These are phyloP conservation scores for Rhabdophis nuchalis DNA, from an alignment of 2,797 vertebrate genomes.

Conservation along the genomic window DNA sequence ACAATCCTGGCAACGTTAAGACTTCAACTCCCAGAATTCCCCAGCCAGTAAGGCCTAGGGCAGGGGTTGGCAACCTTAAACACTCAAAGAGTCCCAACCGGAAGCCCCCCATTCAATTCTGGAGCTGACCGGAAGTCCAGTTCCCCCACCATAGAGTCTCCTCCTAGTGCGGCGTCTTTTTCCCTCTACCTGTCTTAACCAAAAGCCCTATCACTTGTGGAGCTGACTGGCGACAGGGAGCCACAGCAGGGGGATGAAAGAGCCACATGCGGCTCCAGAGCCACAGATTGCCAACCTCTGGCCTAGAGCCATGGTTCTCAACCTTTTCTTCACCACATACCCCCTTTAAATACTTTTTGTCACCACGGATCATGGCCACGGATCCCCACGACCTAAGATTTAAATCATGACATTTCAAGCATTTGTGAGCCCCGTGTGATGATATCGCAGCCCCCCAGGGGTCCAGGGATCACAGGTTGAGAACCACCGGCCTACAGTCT, in stretches of 20 bases:
- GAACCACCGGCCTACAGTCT: background rate
- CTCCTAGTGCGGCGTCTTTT: too few species aligned
- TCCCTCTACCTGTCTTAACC: too few species aligned
- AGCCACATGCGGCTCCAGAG: too few species aligned
- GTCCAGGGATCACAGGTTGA: background rate
- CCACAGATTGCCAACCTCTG: too few species aligned
- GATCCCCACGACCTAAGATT: background rate
- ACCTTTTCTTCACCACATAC: background rate
- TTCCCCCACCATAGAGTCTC: too few species aligned
- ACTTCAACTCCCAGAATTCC: background rate
- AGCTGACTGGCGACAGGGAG: too few species aligned
- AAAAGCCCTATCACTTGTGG: too few species aligned
- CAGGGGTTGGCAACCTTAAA: too few species aligned
- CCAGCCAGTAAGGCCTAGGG: background rate
- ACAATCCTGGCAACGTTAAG: background rate
- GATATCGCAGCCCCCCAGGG: fast-evolving
- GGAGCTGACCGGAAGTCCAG: too few species aligned
- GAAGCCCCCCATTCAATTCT: too few species aligned
- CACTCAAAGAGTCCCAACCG: too few species aligned
- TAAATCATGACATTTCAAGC: background rate
- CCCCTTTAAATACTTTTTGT: background rate
- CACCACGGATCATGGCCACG: background rate
- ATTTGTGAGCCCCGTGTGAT: background rate
- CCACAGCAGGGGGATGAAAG: too few species aligned
- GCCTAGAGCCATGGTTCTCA: background rate